These are phyloP conservation scores for Eutolmus rufibarbis DNA, from an alignment of 2,888 invertebrate genomes.

Conservation along the genomic window DNA sequence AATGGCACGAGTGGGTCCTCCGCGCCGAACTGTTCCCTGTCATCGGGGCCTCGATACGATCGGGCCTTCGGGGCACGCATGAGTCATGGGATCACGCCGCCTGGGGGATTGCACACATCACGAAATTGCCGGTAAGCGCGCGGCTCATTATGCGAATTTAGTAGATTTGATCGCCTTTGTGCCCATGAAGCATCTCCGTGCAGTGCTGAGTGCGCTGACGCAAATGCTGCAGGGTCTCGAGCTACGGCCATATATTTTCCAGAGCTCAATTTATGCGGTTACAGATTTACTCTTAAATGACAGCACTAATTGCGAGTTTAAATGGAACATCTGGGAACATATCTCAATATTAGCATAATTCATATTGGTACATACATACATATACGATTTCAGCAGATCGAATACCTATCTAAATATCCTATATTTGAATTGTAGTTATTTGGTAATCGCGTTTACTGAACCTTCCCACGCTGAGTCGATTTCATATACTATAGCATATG, in stretches of 20 bases:
- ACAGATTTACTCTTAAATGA: background rate
- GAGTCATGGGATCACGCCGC: background rate
- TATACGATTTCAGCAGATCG: background rate
- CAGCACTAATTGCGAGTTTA: background rate
- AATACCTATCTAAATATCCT: background rate
- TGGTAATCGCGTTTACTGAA: no score
- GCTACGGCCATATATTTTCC: background rate
- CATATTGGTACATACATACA: background rate
- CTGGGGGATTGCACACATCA: background rate
- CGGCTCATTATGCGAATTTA: background rate
- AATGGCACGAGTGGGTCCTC: slow-evolving; percentile 11
- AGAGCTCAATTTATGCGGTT: background rate
- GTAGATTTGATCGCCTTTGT: background rate
- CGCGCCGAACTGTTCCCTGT: background rate
- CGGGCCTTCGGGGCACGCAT: background rate
- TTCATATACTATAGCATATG: no score
- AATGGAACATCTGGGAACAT: background rate
- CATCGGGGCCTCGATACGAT: background rate
- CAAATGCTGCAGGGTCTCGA: background rate
- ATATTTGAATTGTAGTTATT: background rate
- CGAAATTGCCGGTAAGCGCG: background rate
- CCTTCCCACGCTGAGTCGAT: no score
- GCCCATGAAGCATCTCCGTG: background rate
- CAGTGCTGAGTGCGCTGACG: background rate
- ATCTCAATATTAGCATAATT: background rate